Base-by-base conservation (phyloP, 2,888 invertebrate genomes). In the Leucophenga montana region DNA sequence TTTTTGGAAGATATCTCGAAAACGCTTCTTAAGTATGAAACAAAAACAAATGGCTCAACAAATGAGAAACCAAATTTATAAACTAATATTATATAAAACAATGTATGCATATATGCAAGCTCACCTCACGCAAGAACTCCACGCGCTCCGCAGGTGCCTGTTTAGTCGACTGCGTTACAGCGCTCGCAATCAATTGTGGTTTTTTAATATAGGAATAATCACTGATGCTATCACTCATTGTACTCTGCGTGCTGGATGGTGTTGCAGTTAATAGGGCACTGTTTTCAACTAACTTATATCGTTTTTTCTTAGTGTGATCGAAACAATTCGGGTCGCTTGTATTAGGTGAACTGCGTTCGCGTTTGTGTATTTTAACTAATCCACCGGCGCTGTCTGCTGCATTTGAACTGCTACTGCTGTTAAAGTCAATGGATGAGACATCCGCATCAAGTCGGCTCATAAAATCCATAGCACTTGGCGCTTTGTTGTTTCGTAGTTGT, bases 401-500 rank as follows among this genome's bases (percentile, higher is more conserved):
- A 46, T 79, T 77, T 4, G 8, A 53, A 22, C 65, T 50, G 6
- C 53, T 57, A n/a, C 67, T 16, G 16, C 57, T 71, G 69, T 90
- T 89, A 73, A 87, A 89, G 77, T 89, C 86, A 11, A 87, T 90
- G 33, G 59, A 33, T 14, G 83, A 80, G 53, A 87, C 85, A 78
- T 86, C 81, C 0, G 78, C 76, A 74, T 92, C 91, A 57, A 92
- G 86, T 54, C 91, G 91, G 87, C 89, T 91, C 78, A 92, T 91
- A 20, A 92, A 87, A 82, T 92, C 92, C 83, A 89, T 90, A n/a
- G 90, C 88, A 83, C 89, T 88, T 73, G 90, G 90, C 6, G 90
- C 89, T 70, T 88, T 88, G n/a, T 71, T 61, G 22, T 64, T 69
- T 4, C 53, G 50, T 3, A 68, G 69, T 3, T 76, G 78, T 3